Base-by-base conservation (phyloP, 2,797 vertebrate species). In the Megaceryle alcyon region DNA sequence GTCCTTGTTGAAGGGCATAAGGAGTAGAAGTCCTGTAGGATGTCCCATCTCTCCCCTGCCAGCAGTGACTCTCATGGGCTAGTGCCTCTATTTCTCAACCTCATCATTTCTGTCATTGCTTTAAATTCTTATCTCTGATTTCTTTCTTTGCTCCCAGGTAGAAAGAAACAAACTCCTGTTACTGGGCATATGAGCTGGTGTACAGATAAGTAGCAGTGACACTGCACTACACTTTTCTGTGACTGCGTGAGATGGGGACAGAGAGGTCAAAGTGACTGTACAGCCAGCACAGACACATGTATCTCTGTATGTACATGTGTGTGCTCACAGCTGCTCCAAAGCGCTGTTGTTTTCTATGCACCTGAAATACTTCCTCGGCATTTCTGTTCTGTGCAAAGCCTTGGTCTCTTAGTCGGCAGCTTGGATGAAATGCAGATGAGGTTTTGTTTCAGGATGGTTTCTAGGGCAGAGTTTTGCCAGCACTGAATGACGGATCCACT, bases 251-350 rank as follows among this genome's bases (percentile, higher is more conserved):
- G 23, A 5, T 6, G 44, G 48, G 39, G 12, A 51, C 4, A 3
- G 15, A 60, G 37, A 8, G 25, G 35, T 29, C 80, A 8, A 8
- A 10, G 41, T 9, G 21, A 10, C 72, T 4, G 1, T 10, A 4
- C 7, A 14, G 51, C 18, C 18, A 12, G 59, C 46, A 43, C 3
- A 0, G 3, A 7, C 0, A 2, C 15, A 0, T 0, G 1, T 12
- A 0, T 2, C 46, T 4, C 35, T 20, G 21, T 4, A 6, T 0
- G 25, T 23, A 9, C 29, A 0, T 2, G 53, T 2, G 54, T 5
- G 66, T 14, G 1, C 85, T 19, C 46, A 8, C 68, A 6, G 75
- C 59, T 49, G 78, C 75, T 61, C 68, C 0, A 1, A 0, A 19
- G 48, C 5, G 49, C 85, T 4, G 2, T 1, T n/a, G 26, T 54